Conservation (phyloP, 2,888 invertebrate genomes). For the Callimorpha dominula region DNA sequence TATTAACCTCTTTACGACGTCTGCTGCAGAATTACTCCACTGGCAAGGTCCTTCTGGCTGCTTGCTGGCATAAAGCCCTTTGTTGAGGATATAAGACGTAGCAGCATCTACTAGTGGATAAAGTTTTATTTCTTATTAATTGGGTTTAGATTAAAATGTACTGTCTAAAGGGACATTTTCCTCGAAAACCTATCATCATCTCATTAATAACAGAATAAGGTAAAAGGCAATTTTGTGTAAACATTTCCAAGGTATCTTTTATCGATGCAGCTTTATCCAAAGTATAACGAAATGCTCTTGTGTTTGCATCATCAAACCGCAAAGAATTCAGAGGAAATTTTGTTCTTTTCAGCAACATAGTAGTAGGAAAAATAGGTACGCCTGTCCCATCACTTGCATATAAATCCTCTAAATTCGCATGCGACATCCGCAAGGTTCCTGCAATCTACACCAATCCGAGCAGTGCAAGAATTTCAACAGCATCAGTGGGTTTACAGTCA, state of each 20-base stretch:
- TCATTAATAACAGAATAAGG: neutral
- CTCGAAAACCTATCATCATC: neutral
- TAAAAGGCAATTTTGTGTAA: neutral
- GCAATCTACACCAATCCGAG: neutral
- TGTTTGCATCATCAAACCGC: neutral
- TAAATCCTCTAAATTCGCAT: conserved; percentile 47
- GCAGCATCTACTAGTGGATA: neutral
- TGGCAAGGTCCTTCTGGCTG: too few relatives aligned
- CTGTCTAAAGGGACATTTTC: neutral
- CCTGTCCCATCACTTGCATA: conserved; percentile 44
- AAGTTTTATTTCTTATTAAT: neutral
- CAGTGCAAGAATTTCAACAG: neutral
- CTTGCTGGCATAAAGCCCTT: too few relatives aligned
- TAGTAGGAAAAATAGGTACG: conserved; percentile 34
- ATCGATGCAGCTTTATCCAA: neutral
- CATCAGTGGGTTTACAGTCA: neutral
- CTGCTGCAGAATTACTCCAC: too few relatives aligned
- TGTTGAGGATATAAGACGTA: too few relatives aligned
- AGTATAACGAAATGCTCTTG: neutral
- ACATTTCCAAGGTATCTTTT: neutral
- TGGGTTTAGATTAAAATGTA: neutral
- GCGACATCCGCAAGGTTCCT: conserved; percentile 13
- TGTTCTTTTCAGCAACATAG: conserved; percentile 23
- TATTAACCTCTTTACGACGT: neutral
- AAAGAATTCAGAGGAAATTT: conserved; percentile 1